Conservation (phyloP, 2,113 vertebrate genomes). For the Myrmecophaga tridactyla region DNA sequence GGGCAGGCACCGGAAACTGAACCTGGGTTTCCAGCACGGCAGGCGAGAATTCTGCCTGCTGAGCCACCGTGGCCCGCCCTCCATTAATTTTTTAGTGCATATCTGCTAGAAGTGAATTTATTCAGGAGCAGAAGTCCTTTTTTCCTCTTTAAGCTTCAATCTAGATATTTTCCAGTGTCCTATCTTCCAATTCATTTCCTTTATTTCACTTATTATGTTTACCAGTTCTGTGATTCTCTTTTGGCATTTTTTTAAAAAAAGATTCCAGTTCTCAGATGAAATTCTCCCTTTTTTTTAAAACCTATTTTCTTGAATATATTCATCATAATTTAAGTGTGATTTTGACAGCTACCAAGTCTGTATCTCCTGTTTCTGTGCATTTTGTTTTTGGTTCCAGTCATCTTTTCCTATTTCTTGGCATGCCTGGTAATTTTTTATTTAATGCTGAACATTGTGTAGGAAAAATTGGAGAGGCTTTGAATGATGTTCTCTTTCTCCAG, state of each 20-base stretch:
- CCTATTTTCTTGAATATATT: background rate
- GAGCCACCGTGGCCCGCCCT: too few relatives aligned
- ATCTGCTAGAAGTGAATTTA: background rate
- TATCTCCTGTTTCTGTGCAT: background rate
- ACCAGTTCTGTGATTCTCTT: background rate
- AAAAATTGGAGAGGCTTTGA: background rate
- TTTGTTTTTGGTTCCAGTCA: background rate
- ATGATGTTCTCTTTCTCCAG: background rate
- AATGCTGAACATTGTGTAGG: background rate
- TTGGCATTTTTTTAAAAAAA: background rate
- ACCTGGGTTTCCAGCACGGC: too few relatives aligned
- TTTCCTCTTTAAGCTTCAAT: background rate
- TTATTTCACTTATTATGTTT: background rate
- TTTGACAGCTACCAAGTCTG: background rate
- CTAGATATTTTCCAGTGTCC: background rate
- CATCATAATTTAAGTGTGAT: background rate
- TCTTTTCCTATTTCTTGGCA: background rate
- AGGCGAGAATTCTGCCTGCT: too few relatives aligned
- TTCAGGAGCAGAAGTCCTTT: background rate
- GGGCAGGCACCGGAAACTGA: too few relatives aligned
- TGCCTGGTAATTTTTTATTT: background rate
- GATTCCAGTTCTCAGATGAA: background rate
- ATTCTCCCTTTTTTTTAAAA: background rate
- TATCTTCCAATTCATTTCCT: background rate
- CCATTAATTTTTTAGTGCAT: background rate